Evolutionary conservation across 1,140 invertebrate species (phyloP), one percentile per base, ranked within the genome.

Genomic region (Medauroidea extradentata): DNA sequence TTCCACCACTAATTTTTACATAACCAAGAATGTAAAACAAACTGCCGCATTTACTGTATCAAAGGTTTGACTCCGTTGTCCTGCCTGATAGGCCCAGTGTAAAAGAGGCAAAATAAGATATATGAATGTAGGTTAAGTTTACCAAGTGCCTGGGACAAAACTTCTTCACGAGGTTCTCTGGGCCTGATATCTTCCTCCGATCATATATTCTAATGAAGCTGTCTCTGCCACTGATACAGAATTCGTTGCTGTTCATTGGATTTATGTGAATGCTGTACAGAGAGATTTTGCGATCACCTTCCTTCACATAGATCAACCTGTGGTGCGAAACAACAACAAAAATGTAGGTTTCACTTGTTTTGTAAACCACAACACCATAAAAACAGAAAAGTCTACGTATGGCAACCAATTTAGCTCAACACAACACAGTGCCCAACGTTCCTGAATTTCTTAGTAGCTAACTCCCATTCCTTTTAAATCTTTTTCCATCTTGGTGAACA

Each of bases 241-340:
- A 90, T 77, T 96, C 85, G 56, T 85, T 75, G 11, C 81, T 77
- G 60, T 88, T 85, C 44, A 85, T 75, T 8, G 94, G 94, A 81
- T 98, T 89, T 27, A 83, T 84, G 63, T 88, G 79, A 67, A 98
- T 89, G 70, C 91, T 94, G 75, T 94, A 96, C 43, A 98, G 75
- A 18, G 87, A 81, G 2, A 94, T 77, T 64, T 84, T 82, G 43
- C 73, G 69, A 3, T 75, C 74, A 61, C 78, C 74, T 54, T 86
- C 80, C 65, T 82, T 84, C 8, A 90, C 84, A 27, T 77, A 79
- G 48, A 87, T 68, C 62, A 92, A 69, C 69, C 89, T 91, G 71
- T 72, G 75, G 74, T 66, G 50, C 53, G 66, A 63, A 54, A 50
- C 14, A 25, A 18, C 13, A 50, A 50, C 1, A 46, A 19, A 46